Base-by-base conservation (phyloP, 2,113 vertebrate genomes). In the Lates calcarifer region DNA sequence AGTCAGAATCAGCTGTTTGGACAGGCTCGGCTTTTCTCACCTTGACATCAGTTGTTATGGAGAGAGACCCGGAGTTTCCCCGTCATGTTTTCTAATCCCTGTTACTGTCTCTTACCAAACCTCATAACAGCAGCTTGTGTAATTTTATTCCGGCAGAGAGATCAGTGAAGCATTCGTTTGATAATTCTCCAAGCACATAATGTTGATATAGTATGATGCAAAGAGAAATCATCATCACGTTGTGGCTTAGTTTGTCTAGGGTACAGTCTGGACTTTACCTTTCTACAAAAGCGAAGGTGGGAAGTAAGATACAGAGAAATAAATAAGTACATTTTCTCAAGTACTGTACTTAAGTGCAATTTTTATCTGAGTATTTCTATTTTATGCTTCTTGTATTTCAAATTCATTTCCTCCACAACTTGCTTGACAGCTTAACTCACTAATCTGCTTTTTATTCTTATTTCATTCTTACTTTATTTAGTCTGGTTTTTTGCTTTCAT, bases 31-130 rank as follows among this genome's bases (percentile, higher is more conserved):
- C 17, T 45, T 35, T 55, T 14, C 55, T 47, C 29, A 37, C 4
- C 5, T 17, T 57, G n/a, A n/a, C 17, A 9, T 35, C 7, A 3
- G 61, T 22, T 47, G 35, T 6, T 22, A n/a, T 28, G 43, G 11
- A 64, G 18, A 17, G 0, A 33, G 37, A 35, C 37, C 26, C 58
- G 24, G 58, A 80, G 20, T 70, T 84, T 62, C 63, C 64, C 60
- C 18, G 39, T 1, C 8, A 9, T 31, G 24, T 65, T 10, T 26
- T 22, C 6, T 12, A 51, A 66, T 58, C 43, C 11, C 17, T 14
- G 26, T 60, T 18, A 6, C 4, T 4, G 3, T 41, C 6, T 41
- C 3, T 15, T 14, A 1, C n/a, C 49, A 33, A 68, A 60, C 53
- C 28, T 64, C 39, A 43, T 0, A 3, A 17, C 29, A 39, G 18